Percentiles rank a stretch among this genome's conserved stretches.
phyloP scores from a whole-genome alignment of 37 sponge, comb jelly and placozoan species.

The Cladorhizidae sp. region DNA sequence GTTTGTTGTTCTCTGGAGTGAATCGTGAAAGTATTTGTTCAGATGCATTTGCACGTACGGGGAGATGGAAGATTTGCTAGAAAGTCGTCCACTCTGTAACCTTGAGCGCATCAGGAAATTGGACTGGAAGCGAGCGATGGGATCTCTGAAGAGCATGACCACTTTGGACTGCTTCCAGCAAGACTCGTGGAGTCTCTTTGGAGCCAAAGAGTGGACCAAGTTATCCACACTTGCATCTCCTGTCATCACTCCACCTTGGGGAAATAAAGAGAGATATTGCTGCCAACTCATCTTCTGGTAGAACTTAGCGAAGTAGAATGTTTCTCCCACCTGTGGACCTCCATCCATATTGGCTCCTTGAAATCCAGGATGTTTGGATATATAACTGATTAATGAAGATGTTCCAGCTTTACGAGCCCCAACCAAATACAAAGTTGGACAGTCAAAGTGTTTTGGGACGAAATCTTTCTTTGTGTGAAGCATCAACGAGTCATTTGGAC shows the following conservation, averaged over 20 bases:
- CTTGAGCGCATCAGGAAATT: constrained; percentile 55
- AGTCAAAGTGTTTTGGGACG: constrained; percentile 49
- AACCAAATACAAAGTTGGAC: constrained; percentile 81
- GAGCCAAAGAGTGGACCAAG: constrained; percentile 41
- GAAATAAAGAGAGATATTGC: constrained; percentile 31
- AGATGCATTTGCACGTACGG: constrained; percentile 36
- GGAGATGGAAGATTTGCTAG: constrained; percentile 6
- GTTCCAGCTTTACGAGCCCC: constrained; percentile 86
- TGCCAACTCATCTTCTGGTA: constrained; percentile 46
- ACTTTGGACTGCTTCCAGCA: constrained; percentile 68
- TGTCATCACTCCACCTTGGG: constrained; percentile 31
- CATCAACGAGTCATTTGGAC: constrained; percentile 49
- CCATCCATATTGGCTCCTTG: constrained; percentile 53
- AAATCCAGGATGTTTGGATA: constrained; percentile 81
- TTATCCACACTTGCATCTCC: constrained; percentile 73
- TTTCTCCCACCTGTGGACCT: constrained; percentile 68
- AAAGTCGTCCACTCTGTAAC: background rate
- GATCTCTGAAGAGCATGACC: constrained; percentile 60
- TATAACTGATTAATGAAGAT: constrained; percentile 74
- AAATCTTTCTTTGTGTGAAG: background rate
- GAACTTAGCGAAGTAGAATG: constrained; percentile 55
- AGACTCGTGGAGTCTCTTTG: constrained; percentile 47
- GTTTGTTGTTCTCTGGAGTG: constrained; percentile 12
- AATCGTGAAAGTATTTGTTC: constrained; percentile 5
- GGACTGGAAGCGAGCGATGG: constrained; percentile 52